Base-by-base conservation (phyloP, 1,140 invertebrate genomes). In the Akabosia matsudoensis region DNA sequence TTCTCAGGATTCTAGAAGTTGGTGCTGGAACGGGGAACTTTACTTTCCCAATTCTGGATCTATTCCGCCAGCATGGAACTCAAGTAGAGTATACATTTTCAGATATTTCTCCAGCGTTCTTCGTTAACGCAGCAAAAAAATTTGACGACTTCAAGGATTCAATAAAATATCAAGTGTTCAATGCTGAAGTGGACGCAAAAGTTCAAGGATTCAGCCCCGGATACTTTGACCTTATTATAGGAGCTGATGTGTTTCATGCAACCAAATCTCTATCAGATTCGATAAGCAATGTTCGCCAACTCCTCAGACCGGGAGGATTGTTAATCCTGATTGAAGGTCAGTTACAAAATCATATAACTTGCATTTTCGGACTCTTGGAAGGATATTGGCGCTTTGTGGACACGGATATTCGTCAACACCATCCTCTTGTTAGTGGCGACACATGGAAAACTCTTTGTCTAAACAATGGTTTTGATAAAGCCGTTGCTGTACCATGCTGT, bases 1-100 rank as follows among this genome's bases (percentile, higher is more conserved):
- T 67, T 24, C 1, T 79, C 4, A 31, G 78, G 22, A 79, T 79
- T 72, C 24, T 79, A 24, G 78, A 79, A 64, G 51, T 79, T 0
- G 78, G 78, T 0, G 73, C 71, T 22, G 78, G 78, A 13, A 76
- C 75, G 0, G 78, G 33, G 4, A 72, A 72, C 24, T 72, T 75
- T 24, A 79, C 78, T 10, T 22, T 33, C n/a, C 13, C 10, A 18
- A 54, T 72, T 18, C 7, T 79, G 22, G 3, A 22, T 13, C 2
- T n/a, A 18, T 33, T 61, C 14, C 37, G 33, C n/a, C 37, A 52
- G 24, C 52, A 54, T 0, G 71, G 73, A 4, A 24, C 33, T 28
- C 22, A 56, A 0, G 31, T 76, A 18, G 28, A 34, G 7, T 79
- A 79, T 30, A 72, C 75, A 0, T 79, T 76, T 28, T 76, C 78